These are phyloP conservation scores for Alentia gelatinosa DNA, from an alignment of 2,888 invertebrate genomes.

Conservation along the genomic window DNA sequence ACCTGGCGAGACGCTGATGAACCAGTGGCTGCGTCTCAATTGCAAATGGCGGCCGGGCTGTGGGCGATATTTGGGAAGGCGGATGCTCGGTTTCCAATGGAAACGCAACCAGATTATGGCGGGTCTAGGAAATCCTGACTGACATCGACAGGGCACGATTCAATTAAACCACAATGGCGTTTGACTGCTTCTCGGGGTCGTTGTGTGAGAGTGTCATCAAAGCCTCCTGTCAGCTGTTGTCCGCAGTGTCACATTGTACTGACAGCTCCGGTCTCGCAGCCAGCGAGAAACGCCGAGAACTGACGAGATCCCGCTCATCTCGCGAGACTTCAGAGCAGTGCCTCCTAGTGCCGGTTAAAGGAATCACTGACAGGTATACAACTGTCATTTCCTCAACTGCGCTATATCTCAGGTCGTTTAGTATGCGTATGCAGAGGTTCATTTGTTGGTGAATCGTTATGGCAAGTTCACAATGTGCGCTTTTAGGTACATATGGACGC, in stretches of 20 bases:
- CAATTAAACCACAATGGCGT: background rate
- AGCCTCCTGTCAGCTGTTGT: background rate
- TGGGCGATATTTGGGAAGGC: too few relatives aligned
- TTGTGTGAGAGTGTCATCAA: background rate
- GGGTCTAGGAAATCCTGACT: background rate
- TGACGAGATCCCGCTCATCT: background rate
- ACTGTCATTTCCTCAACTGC: background rate
- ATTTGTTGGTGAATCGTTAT: too few relatives aligned
- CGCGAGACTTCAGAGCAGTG: background rate
- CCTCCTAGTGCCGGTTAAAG: background rate
- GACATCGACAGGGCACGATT: background rate
- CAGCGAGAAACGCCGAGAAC: background rate
- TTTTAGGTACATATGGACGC: too few relatives aligned
- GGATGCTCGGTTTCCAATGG: too few relatives aligned
- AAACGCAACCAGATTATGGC: slow-evolving; percentile 59
- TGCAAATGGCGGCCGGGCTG: too few relatives aligned
- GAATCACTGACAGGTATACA: background rate
- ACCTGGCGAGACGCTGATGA: too few relatives aligned
- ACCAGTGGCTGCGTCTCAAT: too few relatives aligned
- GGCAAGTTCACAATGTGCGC: too few relatives aligned
- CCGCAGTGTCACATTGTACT: background rate
- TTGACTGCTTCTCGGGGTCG: background rate
- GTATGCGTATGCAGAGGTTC: too few relatives aligned
- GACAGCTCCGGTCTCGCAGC: background rate
- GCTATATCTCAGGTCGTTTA: too few relatives aligned